Evolutionary conservation across 2,888 invertebrate genomes (phyloP), one percentile per base, ranked within the genome.

Genomic region (Melikaiella ostensackeni): DNA sequence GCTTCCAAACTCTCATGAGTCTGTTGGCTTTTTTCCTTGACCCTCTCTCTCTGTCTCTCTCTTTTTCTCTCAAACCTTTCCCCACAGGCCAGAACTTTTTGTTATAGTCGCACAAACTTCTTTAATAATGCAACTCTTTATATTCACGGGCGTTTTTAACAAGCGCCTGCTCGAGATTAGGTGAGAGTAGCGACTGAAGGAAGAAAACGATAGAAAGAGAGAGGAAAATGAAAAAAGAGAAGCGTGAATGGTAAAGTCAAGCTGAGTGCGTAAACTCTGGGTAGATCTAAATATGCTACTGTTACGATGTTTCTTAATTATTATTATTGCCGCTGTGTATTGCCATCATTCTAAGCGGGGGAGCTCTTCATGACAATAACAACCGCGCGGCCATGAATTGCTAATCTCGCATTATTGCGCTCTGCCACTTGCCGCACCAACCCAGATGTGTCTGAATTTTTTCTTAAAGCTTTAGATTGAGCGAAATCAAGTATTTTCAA

Each of bases 111-210:
- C 87, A 88, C 88, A 85, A 91, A 91, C 90, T 91, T 91, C 91
- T 91, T 91, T 91, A 90, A 91, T 92, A 92, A 92, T 92, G 91
- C 91, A 92, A 92, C 92, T 92, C 91, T 92, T 92, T 92, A 91
- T 92, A 92, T 92, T 92, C 92, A 92, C 91, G 89, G 89, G 89
- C 87, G 85, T 89, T 91, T 89, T 89, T 91, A 91, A 91, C 91
- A 91, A 91, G 89, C 87, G 85, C 87, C 84, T 84, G 85, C 83
- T 81, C 86, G 87, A 90, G 90, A 90, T 91, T 91, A 91, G 89
- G 87, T 87, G 85, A 86, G 85, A 84, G 83, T 75, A 79, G 78
- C 76, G 77, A 70, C 74, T 77, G 75, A 80, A 76, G 76, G 73
- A 76, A 77, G 79, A 76, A 63, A 77, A 76, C 59, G 78, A 59